Evolutionary conservation across 1,140 invertebrate genomes (phyloP).

Genomic region (Plectrocnemia conspersa): DNA sequence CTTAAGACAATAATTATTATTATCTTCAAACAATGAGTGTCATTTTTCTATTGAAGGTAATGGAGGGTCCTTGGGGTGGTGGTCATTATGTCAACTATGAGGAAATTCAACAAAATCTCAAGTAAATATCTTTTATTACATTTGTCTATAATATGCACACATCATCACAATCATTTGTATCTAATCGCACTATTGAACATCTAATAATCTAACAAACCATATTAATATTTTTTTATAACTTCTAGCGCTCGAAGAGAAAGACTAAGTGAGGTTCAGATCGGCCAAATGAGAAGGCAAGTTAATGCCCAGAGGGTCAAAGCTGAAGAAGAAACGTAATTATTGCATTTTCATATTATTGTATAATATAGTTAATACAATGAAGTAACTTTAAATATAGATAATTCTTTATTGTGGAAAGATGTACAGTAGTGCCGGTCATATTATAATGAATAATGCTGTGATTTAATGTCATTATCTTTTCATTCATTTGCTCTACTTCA

Average conservation of each 20-base stretch:
- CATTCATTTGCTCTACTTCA: neutral
- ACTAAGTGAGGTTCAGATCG: slow-evolving; percentile 65
- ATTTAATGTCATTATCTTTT: neutral
- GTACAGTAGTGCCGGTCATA: too few species aligned
- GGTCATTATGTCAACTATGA: slow-evolving; percentile 81
- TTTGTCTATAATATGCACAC: slow-evolving; percentile 28
- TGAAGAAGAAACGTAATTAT: slow-evolving; percentile 63
- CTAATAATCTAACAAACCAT: neutral
- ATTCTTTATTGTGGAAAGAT: too few species aligned
- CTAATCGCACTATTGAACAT: too few species aligned
- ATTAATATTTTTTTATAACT: slow-evolving; percentile 10
- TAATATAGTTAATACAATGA: too few species aligned
- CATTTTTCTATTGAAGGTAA: slow-evolving; percentile 41
- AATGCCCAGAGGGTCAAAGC: slow-evolving; percentile 66
- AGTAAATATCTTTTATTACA: slow-evolving; percentile 51
- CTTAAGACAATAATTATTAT: too few species aligned
- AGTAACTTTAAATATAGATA: too few species aligned
- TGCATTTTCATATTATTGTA: too few species aligned
- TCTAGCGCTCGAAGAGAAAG: slow-evolving; percentile 48
- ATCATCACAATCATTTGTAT: too few species aligned
- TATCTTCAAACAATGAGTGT: slow-evolving; percentile 26
- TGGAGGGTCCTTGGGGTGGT: slow-evolving; percentile 55
- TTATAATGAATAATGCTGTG: too few species aligned
- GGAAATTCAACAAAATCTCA: slow-evolving; percentile 75
- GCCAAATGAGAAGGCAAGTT: slow-evolving; percentile 67